Conservation (phyloP, 2,113 vertebrate genomes). For the Raja brachyura region DNA sequence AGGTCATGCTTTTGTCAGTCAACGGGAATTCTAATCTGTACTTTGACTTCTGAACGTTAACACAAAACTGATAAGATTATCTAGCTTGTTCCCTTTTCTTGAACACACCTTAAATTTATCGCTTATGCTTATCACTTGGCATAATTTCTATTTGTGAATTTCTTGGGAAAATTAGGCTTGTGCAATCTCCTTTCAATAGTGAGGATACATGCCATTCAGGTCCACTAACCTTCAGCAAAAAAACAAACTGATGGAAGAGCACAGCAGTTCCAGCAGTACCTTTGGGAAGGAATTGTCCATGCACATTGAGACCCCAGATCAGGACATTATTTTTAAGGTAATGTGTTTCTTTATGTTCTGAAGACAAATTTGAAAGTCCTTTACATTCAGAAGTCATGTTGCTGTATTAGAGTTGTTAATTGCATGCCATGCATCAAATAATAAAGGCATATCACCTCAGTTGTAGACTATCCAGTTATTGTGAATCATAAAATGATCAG, state of each 20-base stretch:
- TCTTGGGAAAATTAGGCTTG: background rate
- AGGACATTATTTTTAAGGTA: background rate
- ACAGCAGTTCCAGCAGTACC: too few species aligned
- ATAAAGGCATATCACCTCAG: background rate
- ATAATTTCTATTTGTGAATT: background rate
- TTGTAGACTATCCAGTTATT: background rate
- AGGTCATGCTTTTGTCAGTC: background rate
- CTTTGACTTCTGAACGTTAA: background rate
- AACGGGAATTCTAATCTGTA: background rate
- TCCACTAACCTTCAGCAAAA: too few species aligned
- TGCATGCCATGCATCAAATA: background rate
- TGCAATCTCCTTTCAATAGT: background rate
- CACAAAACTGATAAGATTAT: slow-evolving; percentile 6
- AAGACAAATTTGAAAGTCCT: background rate
- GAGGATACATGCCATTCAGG: background rate
- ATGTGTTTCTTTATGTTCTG: background rate
- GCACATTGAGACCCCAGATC: too few species aligned
- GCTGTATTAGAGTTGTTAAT: too few species aligned
- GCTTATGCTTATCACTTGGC: background rate
- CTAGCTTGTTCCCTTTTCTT: background rate
- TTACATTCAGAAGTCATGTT: too few species aligned
- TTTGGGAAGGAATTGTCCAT: too few species aligned
- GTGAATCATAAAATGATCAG: background rate
- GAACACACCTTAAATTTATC: background rate
- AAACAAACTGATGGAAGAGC: too few species aligned